Evolutionary conservation across 1,140 invertebrate genomes (phyloP).

Genomic region (Theocolax elegans): DNA sequence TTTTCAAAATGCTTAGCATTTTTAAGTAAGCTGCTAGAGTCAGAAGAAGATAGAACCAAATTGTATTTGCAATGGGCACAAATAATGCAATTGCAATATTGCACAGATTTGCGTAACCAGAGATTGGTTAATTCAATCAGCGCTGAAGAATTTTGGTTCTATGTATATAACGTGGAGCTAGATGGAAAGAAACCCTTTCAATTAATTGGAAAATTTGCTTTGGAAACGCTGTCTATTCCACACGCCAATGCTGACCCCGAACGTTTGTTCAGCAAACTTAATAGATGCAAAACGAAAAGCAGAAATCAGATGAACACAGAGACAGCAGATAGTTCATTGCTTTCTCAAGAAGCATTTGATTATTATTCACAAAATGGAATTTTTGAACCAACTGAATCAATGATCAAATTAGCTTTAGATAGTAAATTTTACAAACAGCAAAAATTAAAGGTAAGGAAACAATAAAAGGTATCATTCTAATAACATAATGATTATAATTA

Average conservation of each 20-base stretch:
- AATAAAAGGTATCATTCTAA: no score
- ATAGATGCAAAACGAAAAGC: not conserved
- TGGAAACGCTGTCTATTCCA: not conserved
- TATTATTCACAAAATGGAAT: not conserved
- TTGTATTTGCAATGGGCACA: no score
- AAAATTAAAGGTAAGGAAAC: no score
- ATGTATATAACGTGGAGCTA: not conserved
- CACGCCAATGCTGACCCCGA: not conserved
- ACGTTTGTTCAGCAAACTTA: not conserved
- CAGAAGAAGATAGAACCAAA: no score
- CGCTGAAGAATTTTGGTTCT: not conserved
- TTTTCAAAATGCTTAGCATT: not conserved
- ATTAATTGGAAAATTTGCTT: not conserved
- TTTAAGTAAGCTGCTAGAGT: not conserved
- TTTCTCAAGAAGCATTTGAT: not conserved
- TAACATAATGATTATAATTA: no score
- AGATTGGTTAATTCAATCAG: no score
- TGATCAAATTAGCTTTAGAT: slow-evolving; percentile 18
- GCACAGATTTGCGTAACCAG: not conserved
- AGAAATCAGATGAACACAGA: not conserved
- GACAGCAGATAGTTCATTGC: not conserved
- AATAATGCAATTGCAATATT: not conserved
- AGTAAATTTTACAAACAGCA: no score
- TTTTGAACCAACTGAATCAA: not conserved
- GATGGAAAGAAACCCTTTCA: not conserved